A percentile compares a stretch with the other conserved stretches of the same genome.
Evolutionary conservation across 2,113 vertebrate genomes (phyloP).

Genomic region (Macquaria ambigua): DNA sequence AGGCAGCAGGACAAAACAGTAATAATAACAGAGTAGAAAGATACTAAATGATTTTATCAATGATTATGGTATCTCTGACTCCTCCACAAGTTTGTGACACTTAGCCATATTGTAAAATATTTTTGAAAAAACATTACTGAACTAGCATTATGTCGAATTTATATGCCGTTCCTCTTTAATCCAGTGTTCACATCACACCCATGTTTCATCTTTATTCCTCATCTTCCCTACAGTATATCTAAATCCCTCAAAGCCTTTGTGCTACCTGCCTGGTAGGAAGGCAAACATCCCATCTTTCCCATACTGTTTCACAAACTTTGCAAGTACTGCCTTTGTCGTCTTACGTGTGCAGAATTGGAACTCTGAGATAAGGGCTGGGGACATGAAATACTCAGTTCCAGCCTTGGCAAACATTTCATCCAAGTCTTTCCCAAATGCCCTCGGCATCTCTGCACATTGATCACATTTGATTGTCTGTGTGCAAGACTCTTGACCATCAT

Average conservation of each 20-base stretch:
- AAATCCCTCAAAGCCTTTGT: conserved; percentile 57
- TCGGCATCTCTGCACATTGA: background rate
- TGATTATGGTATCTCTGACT: background rate
- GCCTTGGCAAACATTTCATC: conserved; percentile 33
- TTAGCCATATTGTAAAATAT: background rate
- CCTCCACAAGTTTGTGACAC: background rate
- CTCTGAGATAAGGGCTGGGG: background rate
- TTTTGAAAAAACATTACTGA: background rate
- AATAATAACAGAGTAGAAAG: background rate
- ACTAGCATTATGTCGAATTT: conserved; percentile 8
- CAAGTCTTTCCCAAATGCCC: background rate
- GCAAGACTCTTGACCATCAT: background rate
- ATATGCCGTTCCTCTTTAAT: conserved; percentile 27
- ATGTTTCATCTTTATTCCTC: conserved; percentile 31
- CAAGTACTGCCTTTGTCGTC: conserved; percentile 24
- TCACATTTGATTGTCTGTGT: background rate
- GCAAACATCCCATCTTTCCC: conserved; percentile 49
- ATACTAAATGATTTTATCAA: background rate
- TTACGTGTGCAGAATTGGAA: conserved; percentile 42
- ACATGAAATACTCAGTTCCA: conserved; percentile 12
- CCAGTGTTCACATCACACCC: conserved; percentile 17
- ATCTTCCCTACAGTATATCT: conserved; percentile 14
- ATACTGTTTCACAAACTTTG: conserved; percentile 55
- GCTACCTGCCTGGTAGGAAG: conserved; percentile 42
- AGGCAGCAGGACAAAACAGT: background rate